These are phyloP conservation scores for Ammodytes dubius DNA, from an alignment of 2,113 vertebrate species.

Conservation along the genomic window DNA sequence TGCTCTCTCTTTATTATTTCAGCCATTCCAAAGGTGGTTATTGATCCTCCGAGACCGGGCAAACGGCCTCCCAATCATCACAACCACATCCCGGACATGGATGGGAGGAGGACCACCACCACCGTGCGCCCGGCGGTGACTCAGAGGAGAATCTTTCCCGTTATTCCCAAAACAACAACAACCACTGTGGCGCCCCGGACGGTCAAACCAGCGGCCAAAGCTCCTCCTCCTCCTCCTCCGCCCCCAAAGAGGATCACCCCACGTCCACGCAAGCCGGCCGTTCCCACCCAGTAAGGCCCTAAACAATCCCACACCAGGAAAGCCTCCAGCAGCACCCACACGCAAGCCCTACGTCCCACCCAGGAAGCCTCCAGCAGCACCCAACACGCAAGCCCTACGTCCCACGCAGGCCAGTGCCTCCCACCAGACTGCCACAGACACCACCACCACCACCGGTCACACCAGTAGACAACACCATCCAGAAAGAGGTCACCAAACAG, in stretches of 20 bases:
- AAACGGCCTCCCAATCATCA: constrained; percentile 79
- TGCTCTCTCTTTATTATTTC: constrained; percentile 61
- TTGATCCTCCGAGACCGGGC: constrained; percentile 86
- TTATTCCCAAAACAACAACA: constrained; percentile 52
- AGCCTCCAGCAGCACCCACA: constrained; percentile 58
- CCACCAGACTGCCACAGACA: constrained; percentile 59
- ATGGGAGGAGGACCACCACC: constrained; percentile 82
- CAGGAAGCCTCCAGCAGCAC: constrained; percentile 53
- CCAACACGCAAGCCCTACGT: constrained; percentile 70
- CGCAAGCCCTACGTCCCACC: constrained; percentile 63
- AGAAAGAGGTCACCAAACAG: constrained; percentile 90
- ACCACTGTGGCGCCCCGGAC: constrained; percentile 62
- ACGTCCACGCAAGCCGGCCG: constrained; percentile 52
- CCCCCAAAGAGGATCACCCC: constrained; percentile 65
- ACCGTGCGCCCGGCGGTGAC: constrained; percentile 76
- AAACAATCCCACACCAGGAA: constrained; percentile 76
- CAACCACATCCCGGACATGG: constrained; percentile 86
- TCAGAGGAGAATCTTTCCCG: constrained; percentile 61
- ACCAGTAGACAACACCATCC: constrained; percentile 91
- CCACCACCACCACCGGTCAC: constrained; percentile 59
- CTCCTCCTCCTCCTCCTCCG: constrained; percentile 46
- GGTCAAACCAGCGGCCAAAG: constrained; percentile 43
- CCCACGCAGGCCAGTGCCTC: constrained; percentile 50
- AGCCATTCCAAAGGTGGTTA: constrained; percentile 88
- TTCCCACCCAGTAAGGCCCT: constrained; percentile 68